Evolutionary conservation across 1,140 invertebrate genomes (phyloP), one percentile per base, ranked within the genome.

Genomic region (Eurytemora carolleeae): DNA sequence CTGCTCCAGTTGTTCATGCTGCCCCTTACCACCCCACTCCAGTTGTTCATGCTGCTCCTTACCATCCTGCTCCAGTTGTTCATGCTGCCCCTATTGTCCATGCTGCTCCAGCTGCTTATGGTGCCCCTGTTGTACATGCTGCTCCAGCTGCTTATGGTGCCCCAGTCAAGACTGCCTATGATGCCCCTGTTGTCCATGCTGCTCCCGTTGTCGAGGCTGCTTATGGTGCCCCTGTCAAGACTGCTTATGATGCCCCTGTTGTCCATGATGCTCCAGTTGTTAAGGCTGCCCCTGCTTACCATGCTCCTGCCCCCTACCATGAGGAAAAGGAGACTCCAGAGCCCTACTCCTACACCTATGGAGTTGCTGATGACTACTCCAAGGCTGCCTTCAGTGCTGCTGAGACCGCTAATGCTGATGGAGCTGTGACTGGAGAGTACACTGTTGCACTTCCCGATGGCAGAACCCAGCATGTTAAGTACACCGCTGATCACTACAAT

Each of bases 381-480:
- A n/a, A n/a, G n/a, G n/a, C n/a, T n/a, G n/a, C n/a, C n/a, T n/a
- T n/a, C n/a, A n/a, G n/a, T n/a, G 61, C 52, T 26, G 58, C 59
- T 31, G 24, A 24, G 1, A 63, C 63, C 44, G 59, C 56, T 44
- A 53, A 54, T 17, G 63, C 63, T 55, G 66, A 61, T 23, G 31
- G 66, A 26, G 52, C 58, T 16, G 63, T 63, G 16, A 63, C 24
- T 21, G 66, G 66, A 2, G 63, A 60, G 24, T 67, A 67, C 58
- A 24, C 22, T 2, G 64, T 66, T 15, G 55, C 26, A 3, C 63
- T 66, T n/a, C 65, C 65, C 26, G 65, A 66, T 54, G 65, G n/a
- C n/a, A n/a, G n/a, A n/a, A n/a, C n/a, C n/a, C n/a, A n/a, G n/a
- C n/a, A n/a, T n/a, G n/a, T n/a, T 63, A n/a, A 54, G n/a, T 63